Conservation (phyloP, 2,797 vertebrate species). For the Spinus olivaceus region DNA sequence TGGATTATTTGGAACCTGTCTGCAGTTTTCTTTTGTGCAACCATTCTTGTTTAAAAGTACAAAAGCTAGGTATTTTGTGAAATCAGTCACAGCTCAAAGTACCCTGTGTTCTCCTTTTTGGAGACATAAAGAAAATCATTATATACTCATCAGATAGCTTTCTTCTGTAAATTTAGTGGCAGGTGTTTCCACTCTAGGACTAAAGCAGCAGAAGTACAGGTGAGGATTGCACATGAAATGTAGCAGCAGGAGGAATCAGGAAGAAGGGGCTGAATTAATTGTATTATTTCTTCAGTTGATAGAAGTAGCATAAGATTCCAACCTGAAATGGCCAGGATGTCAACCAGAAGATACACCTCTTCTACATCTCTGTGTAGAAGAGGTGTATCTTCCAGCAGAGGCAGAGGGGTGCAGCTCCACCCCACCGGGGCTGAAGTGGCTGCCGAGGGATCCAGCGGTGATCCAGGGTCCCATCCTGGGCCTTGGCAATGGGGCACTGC, state of each 20-base stretch:
- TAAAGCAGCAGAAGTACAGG: neutral
- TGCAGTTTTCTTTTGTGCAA: neutral
- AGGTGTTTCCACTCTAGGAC: neutral
- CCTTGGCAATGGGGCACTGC: fast-evolving
- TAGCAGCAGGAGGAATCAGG: neutral
- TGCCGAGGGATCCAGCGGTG: fast-evolving
- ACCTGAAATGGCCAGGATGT: neutral
- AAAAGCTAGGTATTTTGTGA: neutral
- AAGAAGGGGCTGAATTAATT: neutral
- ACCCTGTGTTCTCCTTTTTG: neutral
- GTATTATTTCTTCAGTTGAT: neutral
- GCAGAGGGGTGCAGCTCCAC: neutral
- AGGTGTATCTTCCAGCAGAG: fast-evolving
- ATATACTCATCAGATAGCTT: neutral
- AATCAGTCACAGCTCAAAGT: neutral
- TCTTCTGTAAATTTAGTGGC: neutral
- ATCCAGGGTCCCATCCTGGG: neutral
- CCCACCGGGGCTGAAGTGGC: fast-evolving
- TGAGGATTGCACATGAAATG: neutral
- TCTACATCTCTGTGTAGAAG: too few species aligned
- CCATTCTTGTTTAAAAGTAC: neutral
- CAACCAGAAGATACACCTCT: neutral
- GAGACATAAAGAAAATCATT: fast-evolving
- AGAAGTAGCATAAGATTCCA: neutral
- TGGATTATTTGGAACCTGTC: neutral